Base-by-base conservation (phyloP, 2,113 vertebrate genomes). In the Okapia johnstoni region DNA sequence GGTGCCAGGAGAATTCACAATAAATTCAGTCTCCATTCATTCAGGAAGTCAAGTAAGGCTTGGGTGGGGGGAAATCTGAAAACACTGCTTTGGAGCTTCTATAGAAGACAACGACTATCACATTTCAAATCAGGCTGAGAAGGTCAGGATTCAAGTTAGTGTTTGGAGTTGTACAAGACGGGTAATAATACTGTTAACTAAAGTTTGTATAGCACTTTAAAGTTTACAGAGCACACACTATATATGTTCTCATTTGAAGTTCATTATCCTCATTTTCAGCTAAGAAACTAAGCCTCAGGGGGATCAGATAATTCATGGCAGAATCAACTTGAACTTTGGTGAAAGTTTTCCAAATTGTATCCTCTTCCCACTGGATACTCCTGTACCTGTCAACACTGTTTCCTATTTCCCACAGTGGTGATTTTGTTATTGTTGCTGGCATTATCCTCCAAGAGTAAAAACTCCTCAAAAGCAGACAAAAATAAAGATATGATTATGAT, bases 11-110 rank as follows among this genome's bases (percentile, higher is more conserved):
- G 85, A 94, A 97, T 97, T 95, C 55, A 70, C 85, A 94, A 85
- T 73, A 50, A 97, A 93, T 88, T 80, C 85, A 94, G 55, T 86
- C 93, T 93, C 85, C 88, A 95, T 94, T 94, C 95, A 93, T 83
- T 83, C 15, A 66, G 63, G 80, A 94, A 97, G 88, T 85, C 83
- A 90, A 93, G 81, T 58, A 77, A 86, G 40, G 4, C 70, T 91
- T 55, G 33, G 26, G 89, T n/a, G n/a, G n/a, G n/a, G n/a, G 61
- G 33, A 0, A 57, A 48, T 13, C 63, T 48, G 36, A 85, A 80
- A 95, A 87, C 50, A 70, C 48, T 25, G n/a, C 83, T 86, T 94
- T 58, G 63, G 88, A 85, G 30, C 89, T 90, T 90, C 85, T 60
- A 26, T 52, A 73, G 92, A 93, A 73, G 79, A 90, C 77, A 81